Base-by-base conservation (phyloP, 2,797 vertebrate species). In the Smutsia gigantea region DNA sequence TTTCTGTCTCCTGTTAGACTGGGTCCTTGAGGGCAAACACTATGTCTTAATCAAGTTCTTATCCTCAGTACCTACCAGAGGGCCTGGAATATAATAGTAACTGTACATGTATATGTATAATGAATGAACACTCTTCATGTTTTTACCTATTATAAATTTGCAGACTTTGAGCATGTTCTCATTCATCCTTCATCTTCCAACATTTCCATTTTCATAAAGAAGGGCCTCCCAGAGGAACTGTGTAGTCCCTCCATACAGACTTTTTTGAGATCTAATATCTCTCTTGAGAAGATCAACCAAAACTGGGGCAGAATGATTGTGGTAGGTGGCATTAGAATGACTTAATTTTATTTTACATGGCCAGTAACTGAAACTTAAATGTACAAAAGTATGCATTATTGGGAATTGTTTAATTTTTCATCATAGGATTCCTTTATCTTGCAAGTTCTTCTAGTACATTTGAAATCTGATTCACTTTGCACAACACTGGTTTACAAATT, bases 401-500 rank as follows among this genome's bases (percentile, higher is more conserved):
- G 69, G 86, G 51, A 95, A 87, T 72, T 91, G 69, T 89, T 95
- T 86, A 97, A 97, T 88, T 95, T 97, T 97, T 96, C 92, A 96
- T 94, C 64, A 78, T 64, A 91, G n/a, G 25, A 75, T 85, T 95
- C n/a, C 59, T 93, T 94, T 85, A 87, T 92, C 64, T 96, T 78
- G 69, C 51, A 96, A 93, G 39, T 90, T 97, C 82, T 93, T 86
- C 78, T 81, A 87, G 93, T 79, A 90, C 57, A 96, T 91, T 89
- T 96, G 90, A 97, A 97, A 96, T 63, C 96, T 82, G 91, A 96
- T 96, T 90, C 83, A 34, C 39, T 93, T 97, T 96, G 94, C 31
- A 94, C 94, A 98, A 97, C 86, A 79, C 34, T 97, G 95, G 97
- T 96, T 98, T 97, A 96, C 79, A 97, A 97, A 98, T 95, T 87